Evolutionary conservation across 1,140 invertebrate species (phyloP), one percentile per base, ranked within the genome.

Genomic region (Akabosia matsudoensis): DNA sequence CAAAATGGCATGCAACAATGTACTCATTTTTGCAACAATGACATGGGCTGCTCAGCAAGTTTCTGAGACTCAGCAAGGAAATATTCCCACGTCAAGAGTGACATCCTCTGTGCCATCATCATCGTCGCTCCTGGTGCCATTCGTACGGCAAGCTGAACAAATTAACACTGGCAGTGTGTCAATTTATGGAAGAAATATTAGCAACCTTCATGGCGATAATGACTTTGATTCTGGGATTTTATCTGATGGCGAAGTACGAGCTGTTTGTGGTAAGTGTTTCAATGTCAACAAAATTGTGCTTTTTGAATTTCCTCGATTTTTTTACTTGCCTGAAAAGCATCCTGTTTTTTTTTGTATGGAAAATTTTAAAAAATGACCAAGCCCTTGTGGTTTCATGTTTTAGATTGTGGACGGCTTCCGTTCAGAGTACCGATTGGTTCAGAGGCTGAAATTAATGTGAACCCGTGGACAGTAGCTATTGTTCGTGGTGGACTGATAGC

Each of bases 381-480:
- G 18, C 18, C 18, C 18, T 45, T 45, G 7, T 7, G 7, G 37
- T 45, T 10, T 45, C 18, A 10, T 45, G 7, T 45, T 45, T 45
- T 2, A 81, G 80, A 78, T 70, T 81, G 80, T 51, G 80, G 80
- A 1, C 79, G 77, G 74, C 34, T 76, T 22, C 77, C 78, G n/a
- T 79, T 79, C 54, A 74, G 73, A 31, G 52, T 78, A 16, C 73
- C 80, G 18, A 37, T 34, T 30, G 78, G 70, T 34, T 70, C 52
- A 13, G 31, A 56, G 18, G 54, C 76, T 24, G 77, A 79, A 30
- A 74, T 81, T 14, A 81, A 81, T 52, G 26, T 76, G 54, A 78
- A 70, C 33, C 80, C 80, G 16, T 81, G 80, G 80, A 77, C 75
- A n/a, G 78, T 75, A 22, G 80, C 80, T 3, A 74, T 81, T 26